Conservation (phyloP, 2,113 vertebrate species). For the Siphamia tubifer region DNA sequence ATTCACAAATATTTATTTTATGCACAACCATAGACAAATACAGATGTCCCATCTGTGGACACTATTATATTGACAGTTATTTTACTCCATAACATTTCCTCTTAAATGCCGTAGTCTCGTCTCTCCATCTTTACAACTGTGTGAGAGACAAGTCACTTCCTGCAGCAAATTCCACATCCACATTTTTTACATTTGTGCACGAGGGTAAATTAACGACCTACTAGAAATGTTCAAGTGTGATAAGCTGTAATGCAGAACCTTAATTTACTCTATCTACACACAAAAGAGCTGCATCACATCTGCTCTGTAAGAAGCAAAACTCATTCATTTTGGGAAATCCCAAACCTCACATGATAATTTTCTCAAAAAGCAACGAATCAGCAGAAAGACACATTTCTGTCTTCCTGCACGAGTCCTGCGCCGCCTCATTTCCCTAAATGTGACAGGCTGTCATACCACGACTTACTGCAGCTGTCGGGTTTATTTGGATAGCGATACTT, state of each 20-base stretch:
- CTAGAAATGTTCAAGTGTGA: not conserved
- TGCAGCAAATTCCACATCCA: not conserved
- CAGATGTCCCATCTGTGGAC: no score
- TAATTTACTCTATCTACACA: not conserved
- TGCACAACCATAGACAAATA: no score
- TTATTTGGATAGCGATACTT: constrained; percentile 18
- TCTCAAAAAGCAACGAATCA: constrained; percentile 1
- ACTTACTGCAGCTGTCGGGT: not conserved
- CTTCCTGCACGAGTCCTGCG: not conserved
- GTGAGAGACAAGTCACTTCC: not conserved
- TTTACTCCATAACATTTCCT: no score
- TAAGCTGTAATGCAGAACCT: not conserved
- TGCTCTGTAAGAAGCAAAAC: not conserved
- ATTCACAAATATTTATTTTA: no score
- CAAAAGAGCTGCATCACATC: not conserved
- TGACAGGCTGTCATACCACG: not conserved
- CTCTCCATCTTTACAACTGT: not conserved
- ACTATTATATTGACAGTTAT: no score
- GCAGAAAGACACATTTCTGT: not conserved
- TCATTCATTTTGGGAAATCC: not conserved
- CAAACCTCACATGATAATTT: not conserved
- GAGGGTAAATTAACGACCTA: not conserved
- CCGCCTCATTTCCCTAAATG: not conserved
- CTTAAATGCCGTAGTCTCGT: no score
- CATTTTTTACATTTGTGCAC: not conserved